These are phyloP conservation scores for Rhombomys opimus DNA, from an alignment of 2,113 vertebrate species.

Conservation along the genomic window DNA sequence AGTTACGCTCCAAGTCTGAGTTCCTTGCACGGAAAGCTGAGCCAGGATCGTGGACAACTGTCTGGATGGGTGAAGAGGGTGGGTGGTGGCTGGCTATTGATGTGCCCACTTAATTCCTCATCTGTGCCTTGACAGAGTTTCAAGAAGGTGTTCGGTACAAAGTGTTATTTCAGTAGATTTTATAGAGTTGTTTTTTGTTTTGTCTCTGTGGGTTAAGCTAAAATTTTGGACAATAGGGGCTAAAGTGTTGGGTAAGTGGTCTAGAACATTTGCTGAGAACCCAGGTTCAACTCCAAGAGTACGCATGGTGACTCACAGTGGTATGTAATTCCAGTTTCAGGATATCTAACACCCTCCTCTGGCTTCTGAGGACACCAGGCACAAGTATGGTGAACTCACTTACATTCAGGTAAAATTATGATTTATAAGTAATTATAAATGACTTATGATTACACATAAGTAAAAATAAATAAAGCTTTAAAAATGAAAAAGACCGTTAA, in stretches of 20 bases:
- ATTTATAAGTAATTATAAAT: too few species aligned
- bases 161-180: slow-evolving; percentile 35
- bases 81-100: neutral
- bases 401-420: neutral
- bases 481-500: neutral
- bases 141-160: neutral
- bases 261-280: neutral
- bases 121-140: slow-evolving; percentile 3
- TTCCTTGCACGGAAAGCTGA: neutral
- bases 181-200: neutral
- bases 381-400: too few species aligned
- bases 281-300: neutral
- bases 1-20: neutral
- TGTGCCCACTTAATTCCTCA: neutral
- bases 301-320: neutral
- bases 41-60: neutral
- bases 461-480: neutral
- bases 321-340: neutral
- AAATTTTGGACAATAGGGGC: neutral
- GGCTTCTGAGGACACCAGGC: neutral
- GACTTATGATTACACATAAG: neutral
- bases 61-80: neutral
- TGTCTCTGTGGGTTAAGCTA: slow-evolving; percentile 41
- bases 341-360: neutral
- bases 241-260: neutral